These are phyloP conservation scores for Rutpela maculata DNA, from an alignment of 2,888 invertebrate genomes.

Conservation along the genomic window DNA sequence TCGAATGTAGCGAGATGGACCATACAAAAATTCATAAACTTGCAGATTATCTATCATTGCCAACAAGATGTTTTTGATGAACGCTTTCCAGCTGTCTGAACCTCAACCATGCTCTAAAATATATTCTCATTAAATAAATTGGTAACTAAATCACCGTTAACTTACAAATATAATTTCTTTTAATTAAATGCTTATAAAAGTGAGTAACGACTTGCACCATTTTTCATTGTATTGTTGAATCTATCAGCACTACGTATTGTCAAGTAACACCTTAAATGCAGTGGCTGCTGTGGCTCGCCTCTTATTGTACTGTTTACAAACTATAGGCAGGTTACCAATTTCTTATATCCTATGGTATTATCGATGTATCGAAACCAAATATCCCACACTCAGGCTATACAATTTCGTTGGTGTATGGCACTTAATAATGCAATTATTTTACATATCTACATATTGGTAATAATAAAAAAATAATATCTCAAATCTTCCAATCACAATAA, in stretches of 20 bases:
- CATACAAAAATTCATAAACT: too few relatives aligned
- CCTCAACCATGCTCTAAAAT: conserved; percentile 50
- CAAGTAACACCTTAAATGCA: conserved; percentile 73
- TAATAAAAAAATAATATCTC: conserved; percentile 66
- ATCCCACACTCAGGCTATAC: conserved; percentile 63
- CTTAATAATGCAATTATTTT: conserved; percentile 66
- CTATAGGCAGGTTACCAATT: conserved; percentile 68
- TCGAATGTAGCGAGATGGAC: too few relatives aligned
- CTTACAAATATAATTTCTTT: conserved; percentile 62
- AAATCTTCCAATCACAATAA: conserved; percentile 66
- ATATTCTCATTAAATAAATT: conserved; percentile 54
- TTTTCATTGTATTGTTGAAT: conserved; percentile 73
- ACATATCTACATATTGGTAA: conserved; percentile 64
- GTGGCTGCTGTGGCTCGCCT: conserved; percentile 62
- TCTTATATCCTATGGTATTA: conserved; percentile 54
- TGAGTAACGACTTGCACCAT: conserved; percentile 73
- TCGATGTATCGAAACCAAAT: conserved; percentile 69
- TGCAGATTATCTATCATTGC: too few relatives aligned
- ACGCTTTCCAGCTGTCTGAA: too few relatives aligned
- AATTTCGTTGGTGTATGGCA: conserved; percentile 68
- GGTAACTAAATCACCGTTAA: conserved; percentile 72
- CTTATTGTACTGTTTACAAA: conserved; percentile 72
- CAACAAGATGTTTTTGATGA: too few relatives aligned
- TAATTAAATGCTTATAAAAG: conserved; percentile 73
- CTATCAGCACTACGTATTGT: conserved; percentile 74